These are phyloP conservation scores for Drosophila melanica DNA, from an alignment of 1,140 invertebrate species.

Conservation along the genomic window DNA sequence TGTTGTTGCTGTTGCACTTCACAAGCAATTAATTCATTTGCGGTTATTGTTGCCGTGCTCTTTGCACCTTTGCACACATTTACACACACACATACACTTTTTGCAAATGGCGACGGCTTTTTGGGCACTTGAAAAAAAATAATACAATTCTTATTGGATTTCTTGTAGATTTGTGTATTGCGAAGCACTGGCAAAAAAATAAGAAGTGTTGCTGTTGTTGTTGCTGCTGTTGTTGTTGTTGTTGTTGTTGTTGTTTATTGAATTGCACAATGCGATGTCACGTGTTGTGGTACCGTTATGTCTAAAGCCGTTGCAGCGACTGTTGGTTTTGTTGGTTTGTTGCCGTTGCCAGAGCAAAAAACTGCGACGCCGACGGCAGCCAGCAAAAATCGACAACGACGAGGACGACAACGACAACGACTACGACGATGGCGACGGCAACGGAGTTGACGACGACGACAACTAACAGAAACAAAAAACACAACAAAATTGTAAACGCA, in stretches of 20 bases:
- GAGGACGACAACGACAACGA: conserved; percentile 5
- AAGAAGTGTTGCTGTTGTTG: conserved; percentile 9
- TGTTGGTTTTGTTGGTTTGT: conserved; percentile 29
- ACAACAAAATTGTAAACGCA: conserved; percentile 3
- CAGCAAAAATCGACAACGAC: conserved; percentile 4
- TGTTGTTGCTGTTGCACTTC: background rate
- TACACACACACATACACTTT: background rate
- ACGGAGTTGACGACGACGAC: background rate
- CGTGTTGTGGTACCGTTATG: conserved; percentile 19
- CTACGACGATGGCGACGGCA: background rate
- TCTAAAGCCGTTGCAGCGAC: conserved; percentile 29
- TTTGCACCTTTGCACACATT: background rate
- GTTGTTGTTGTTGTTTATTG: conserved; percentile 16
- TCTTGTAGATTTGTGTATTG: background rate
- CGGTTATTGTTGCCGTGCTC: conserved; percentile 11
- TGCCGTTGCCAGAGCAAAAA: conserved; percentile 10
- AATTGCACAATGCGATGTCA: conserved; percentile 4
- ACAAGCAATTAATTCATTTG: background rate
- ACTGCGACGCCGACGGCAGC: conserved; percentile 14
- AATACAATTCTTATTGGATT: background rate
- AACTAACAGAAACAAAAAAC: conserved; percentile 8
- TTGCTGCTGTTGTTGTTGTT: conserved; percentile 35
- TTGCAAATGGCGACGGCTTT: conserved; percentile 23
- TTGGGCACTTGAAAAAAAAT: conserved; percentile 17
- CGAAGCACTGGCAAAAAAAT: background rate